Base-by-base conservation (phyloP, 2,113 vertebrate genomes). In the Neogobius melanostomus region DNA sequence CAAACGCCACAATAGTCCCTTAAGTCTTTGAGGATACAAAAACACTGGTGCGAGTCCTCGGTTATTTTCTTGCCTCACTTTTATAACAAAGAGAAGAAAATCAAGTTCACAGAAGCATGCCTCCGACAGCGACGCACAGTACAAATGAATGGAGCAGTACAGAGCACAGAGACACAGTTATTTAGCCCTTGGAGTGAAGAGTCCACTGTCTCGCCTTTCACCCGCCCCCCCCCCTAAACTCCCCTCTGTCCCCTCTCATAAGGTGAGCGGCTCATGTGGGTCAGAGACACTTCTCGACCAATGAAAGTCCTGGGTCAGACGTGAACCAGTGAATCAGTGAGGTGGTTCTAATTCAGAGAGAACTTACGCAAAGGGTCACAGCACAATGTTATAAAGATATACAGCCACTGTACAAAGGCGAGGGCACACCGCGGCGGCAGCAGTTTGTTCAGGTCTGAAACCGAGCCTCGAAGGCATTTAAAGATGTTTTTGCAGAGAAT, bases 161-260 rank as follows among this genome's bases (percentile, higher is more conserved):
- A 86, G 67, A 91, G 82, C 81, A 84, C 77, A 83, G 82, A 92
- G 86, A 90, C 85, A 88, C 84, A 81, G 83, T 83, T 88, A 72
- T 90, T 80, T 93, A 93, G 93, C 93, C 93, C 93, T 93, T 93
- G 82, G 77, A 91, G 85, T 91, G 89, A 87, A 89, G 86, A 86
- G 89, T 91, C 84, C 81, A 66, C 65, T 66, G 75, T 63, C 64
- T 56, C 21, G 7, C 64, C 54, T 52, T 0, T 9, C 56, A 65
- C 62, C 64, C 67, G 2, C 15, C 64, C 54, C 66, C 21, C 21
- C 21, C 21, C 21, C 63, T 36, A 36, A 36, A 36, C 1, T 71
- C 48, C 47, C 47, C 47, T 49, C 47, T 49, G 47, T 49, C 48
- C 48, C 48, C 48, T 17, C 53, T 21, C 6, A 4, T 11, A 15